Percentiles rank a stretch among this genome's conserved stretches.
These are phyloP conservation scores for Psilanteris sp. DNA, from an alignment of 1,140 invertebrate genomes.

Conservation along the genomic window DNA sequence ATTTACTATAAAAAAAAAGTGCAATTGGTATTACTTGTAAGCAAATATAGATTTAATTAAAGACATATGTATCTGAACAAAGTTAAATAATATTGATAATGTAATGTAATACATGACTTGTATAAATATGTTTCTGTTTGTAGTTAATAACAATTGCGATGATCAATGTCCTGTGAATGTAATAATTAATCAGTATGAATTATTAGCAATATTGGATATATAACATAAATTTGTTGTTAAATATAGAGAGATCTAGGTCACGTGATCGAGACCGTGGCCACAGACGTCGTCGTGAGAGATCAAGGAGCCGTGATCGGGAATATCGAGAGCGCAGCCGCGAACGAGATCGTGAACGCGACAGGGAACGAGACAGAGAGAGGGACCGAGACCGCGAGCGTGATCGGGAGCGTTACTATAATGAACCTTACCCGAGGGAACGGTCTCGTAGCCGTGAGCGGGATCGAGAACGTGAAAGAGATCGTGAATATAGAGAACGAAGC, in stretches of 20 bases:
- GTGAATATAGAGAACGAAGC: slow-evolving; percentile 84
- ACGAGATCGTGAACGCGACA: slow-evolving; percentile 82
- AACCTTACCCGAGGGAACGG: slow-evolving; percentile 78
- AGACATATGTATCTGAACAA: no score
- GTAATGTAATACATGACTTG: no score
- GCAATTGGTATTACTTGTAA: no score
- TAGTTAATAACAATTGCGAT: no score
- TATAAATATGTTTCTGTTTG: no score
- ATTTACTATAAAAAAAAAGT: no score
- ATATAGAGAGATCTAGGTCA: slow-evolving; percentile 85
- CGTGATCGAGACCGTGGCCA: slow-evolving; percentile 87
- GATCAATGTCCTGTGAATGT: no score
- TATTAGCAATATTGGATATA: no score
- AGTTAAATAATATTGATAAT: no score
- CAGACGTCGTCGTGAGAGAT: slow-evolving; percentile 87
- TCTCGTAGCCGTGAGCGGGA: slow-evolving; percentile 87
- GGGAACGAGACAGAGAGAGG: slow-evolving; percentile 83
- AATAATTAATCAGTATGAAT: no score
- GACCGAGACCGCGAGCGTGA: slow-evolving; percentile 83
- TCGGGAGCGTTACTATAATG: slow-evolving; percentile 77
- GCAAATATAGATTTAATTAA: no score
- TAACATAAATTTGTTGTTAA: slow-evolving; percentile 4
- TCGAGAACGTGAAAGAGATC: slow-evolving; percentile 84
- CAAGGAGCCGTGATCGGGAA: slow-evolving; percentile 88
- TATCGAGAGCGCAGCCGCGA: slow-evolving; percentile 87